Base-by-base conservation (phyloP, 1,140 invertebrate genomes). In the Limonius californicus region DNA sequence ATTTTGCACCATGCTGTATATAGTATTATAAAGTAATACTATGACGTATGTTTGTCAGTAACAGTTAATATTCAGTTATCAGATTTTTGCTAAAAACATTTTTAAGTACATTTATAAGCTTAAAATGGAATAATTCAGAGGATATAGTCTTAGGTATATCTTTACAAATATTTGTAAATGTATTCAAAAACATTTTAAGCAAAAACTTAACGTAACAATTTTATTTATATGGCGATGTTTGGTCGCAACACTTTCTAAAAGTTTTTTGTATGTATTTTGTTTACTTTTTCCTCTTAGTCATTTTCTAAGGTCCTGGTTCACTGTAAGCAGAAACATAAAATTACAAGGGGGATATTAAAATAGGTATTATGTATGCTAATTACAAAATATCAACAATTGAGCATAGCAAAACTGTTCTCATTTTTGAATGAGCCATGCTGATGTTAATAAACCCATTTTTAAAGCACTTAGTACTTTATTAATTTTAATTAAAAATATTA, bases 141-240 rank as follows among this genome's bases (percentile, higher is more conserved):
- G 58, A 71, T 72, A 72, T 72, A 72, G 71, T 72, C 71, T 70
- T 62, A 68, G 59, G 71, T 72, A 71, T 72, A 72, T 70, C 55
- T 72, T 72, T 6, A 8, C n/a, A n/a, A 30, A 6, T 50, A 16
- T 50, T 50, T n/a, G 19, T 12, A 50, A 39, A 50, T 21, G 45
- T 45, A 45, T 45, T 45, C 42, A n/a, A 18, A 50, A 50, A 50
- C 20, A 50, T 50, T 21, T 21, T 39, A 8, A 14, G 45, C 45
- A 50, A 50, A 50, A 50, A 6, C 9, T 50, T 16, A 19, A 50
- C 12, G 16, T 21, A 50, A 50, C 20, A 45, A 45, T 4, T 27
- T 39, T 50, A 18, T 18, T 50, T 19, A 50, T 12, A 19, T 2
- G 15, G 14, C 14, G 16, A 19, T 8, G 16, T 18, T 18, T 50